Base-by-base conservation (phyloP, 2,797 vertebrate genomes). In the Brachyrhaphis roseni region DNA sequence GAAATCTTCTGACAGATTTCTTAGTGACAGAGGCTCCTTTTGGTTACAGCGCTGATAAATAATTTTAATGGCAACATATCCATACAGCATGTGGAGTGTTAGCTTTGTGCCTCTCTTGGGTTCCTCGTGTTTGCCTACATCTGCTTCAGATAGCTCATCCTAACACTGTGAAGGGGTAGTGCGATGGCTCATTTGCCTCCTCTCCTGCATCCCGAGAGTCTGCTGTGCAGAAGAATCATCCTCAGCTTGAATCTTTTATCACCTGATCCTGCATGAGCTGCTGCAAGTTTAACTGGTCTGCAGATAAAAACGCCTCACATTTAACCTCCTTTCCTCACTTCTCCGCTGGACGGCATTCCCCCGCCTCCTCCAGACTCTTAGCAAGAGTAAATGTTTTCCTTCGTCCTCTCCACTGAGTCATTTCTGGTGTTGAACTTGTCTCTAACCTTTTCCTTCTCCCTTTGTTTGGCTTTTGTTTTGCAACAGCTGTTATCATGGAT, bases 401-500 rank as follows among this genome's bases (percentile, higher is more conserved):
- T 95, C 93, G 89, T 93, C 95, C 94, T 94, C 95, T 96, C 95
- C 95, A 94, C 83, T 92, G 94, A 96, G 95, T 96, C 91, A 96
- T 97, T 97, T 96, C 92, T 95, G 92, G 93, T 95, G 94, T 96
- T 86, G 94, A 97, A 97, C 97, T 97, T 96, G 95, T 94, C 95
- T 97, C 96, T 98, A 98, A 98, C 97, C 98, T 98, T 98, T 97
- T 95, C 94, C 94, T 94, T 89, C 94, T 94, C 95, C 91, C 96
- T 97, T 99, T 99, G 97, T 98, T 97, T 98, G 94, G 96, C 96
- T 96, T 98, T 99, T 99, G 98, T 99, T 97, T 98, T 93, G 96
- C 96, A 98, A 99, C 98, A 99, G 98, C 98, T 99, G 98, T 98
- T 99, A 97, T 97, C 97, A 97, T 98, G 95, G 95, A 96, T 97